Evolutionary conservation across 2,113 vertebrate genomes (phyloP), one percentile per base, ranked within the genome.

Genomic region (Oplegnathus fasciatus): DNA sequence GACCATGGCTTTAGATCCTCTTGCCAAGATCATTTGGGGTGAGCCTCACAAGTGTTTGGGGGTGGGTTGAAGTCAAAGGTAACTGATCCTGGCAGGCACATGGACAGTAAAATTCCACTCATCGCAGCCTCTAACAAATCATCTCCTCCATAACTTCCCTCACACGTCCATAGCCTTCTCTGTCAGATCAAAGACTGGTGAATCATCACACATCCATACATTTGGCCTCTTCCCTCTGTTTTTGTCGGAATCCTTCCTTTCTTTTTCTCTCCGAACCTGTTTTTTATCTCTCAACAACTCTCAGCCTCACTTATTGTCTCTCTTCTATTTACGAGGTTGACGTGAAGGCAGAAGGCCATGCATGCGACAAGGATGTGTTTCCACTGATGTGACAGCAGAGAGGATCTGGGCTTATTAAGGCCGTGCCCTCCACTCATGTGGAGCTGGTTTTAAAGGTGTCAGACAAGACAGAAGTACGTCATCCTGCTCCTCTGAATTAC

Each of bases 401-500:
- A 87, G 89, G 86, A 88, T 90, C 75, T 77, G 84, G 54, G 83
- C 84, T 89, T 83, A 92, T 88, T 84, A 75, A 89, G 91, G 84
- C 91, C 73, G 3, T 62, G 68, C 32, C 85, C 79, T 78, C 28
- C 42, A 87, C 70, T 87, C 95, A 95, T 94, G 94, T 95, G 95
- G 93, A 93, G 89, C 81, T 91, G 89, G 86, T 95, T 95, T 86
- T 90, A 71, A 88, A 94, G 90, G 95, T 94, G 94, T 95, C 93
- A 89, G 90, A 92, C 75, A 55, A 92, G 93, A 94, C 89, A 89
- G 90, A 87, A 86, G 86, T 89, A 83, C 87, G 86, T 95, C 93
- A 94, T 93, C 78, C 89, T 58, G 70, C 52, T 79, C 46, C 26
- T 71, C 82, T 95, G 93, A 95, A 75, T 95, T 96, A 95, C 32